Base-by-base conservation (phyloP, 2,797 vertebrate species). In the Rhadinocentrus ornatus region DNA sequence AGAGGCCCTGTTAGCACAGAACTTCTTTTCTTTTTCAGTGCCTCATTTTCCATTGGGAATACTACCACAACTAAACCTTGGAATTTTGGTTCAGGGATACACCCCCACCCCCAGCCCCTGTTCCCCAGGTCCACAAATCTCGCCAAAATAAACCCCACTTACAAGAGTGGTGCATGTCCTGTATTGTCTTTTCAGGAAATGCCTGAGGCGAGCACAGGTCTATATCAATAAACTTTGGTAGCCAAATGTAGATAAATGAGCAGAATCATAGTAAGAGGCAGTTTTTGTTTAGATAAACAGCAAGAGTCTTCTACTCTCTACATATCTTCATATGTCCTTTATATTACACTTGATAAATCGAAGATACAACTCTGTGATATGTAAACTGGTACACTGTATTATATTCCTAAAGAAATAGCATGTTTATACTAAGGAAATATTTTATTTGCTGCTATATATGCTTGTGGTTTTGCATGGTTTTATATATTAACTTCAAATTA, bases 111-210 rank as follows among this genome's bases (percentile, higher is more conserved):
- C 26, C 15, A 41, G 13, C 15, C 15, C 37, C 9, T 26, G 0
- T 68, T 75, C 81, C 76, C 50, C 74, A 68, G 53, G 74, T 89
- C 78, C 66, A 81, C 58, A 10, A 72, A 86, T 77, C 86, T n/a
- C 90, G 93, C 93, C 93, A 94, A 94, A 93, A 93, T 88, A 94
- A 94, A 93, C 88, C 72, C 31, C 71, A 78, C 88, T 89, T 92
- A 93, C 92, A 93, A 88, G 86, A 87, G 75, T 80, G 69, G 88
- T 86, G 88, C 90, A 93, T 90, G 92, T 93, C 90, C 89, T 89
- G 90, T 88, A 84, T 87, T 90, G 89, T 83, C 81, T 71, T 66
- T 85, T 90, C 89, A 91, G 93, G 93, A 95, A 94, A 93, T 94
- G 89, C 92, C 92, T 93, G 91, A 90, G 90, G 88, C 91, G 90